Conservation (phyloP, 2,888 invertebrate genomes). For the Blastobasis lacticolella region DNA sequence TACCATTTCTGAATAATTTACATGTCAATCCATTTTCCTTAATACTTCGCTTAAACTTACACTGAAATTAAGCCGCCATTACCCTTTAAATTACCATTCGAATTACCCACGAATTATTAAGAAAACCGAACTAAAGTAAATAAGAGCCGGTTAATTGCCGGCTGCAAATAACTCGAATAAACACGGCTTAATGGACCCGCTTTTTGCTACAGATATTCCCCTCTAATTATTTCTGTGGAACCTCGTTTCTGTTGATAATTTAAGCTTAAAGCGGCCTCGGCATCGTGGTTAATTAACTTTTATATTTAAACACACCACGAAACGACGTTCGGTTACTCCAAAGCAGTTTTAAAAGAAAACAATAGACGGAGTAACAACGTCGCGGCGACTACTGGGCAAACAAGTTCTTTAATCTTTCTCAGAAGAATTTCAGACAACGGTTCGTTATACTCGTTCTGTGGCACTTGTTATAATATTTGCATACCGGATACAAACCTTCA, state of each 20-base stretch:
- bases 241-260: conserved; percentile 1
- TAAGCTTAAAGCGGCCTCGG: conserved; percentile 15
- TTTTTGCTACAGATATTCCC: conserved; percentile 16
- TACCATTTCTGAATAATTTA: too few species aligned
- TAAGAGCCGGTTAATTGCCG: conserved; percentile 1
- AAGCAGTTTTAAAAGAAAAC: conserved; percentile 13
- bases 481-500: conserved; percentile 8
- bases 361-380: not conserved
- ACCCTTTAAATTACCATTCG: too few species aligned
- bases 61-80: too few species aligned
- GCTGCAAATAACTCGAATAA: conserved; percentile 15
- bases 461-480: conserved; percentile 13
- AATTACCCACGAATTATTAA: too few species aligned
- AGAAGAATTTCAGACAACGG: conserved; percentile 2
- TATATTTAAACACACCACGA: conserved; percentile 29
- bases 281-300: conserved; percentile 31
- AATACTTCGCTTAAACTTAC: too few species aligned
- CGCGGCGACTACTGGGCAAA: not conserved
- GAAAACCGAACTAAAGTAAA: too few species aligned
- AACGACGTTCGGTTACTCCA: conserved; percentile 29
- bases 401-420: not conserved
- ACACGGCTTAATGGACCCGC: conserved; percentile 17
- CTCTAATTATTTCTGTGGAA: conserved; percentile 29
- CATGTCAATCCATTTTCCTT: too few species aligned
- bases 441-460: not conserved